phyloP scores from a whole-genome alignment of 2,113 vertebrate species.

The Cnemophilus loriae region DNA sequence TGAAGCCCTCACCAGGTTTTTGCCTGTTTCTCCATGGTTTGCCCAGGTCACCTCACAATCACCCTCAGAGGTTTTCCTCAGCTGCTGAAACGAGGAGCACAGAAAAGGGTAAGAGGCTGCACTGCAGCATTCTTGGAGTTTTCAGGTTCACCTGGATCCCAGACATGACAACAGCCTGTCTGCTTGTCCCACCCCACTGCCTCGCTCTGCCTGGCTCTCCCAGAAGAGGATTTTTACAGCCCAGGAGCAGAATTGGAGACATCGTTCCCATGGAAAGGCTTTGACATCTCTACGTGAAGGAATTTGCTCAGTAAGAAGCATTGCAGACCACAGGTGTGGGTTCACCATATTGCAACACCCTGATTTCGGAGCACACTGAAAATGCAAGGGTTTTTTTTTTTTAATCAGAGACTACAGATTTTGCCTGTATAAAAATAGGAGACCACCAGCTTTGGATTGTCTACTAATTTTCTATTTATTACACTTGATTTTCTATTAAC shows the following conservation, averaged over 20 bases:
- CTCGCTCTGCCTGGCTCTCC: background rate
- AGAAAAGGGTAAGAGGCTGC: background rate
- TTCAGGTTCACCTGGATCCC: background rate
- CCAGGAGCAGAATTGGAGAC: background rate
- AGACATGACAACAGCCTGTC: background rate
- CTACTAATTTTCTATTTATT: background rate
- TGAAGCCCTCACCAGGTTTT: background rate
- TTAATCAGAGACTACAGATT: background rate
- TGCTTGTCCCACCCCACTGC: background rate
- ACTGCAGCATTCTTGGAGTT: background rate
- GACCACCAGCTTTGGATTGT: background rate
- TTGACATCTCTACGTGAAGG: background rate
- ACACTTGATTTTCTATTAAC: background rate
- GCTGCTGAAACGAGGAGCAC: background rate
- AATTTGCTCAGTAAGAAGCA: background rate
- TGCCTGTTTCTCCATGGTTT: background rate
- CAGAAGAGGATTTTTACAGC: background rate
- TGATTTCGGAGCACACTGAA: background rate
- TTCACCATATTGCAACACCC: background rate
- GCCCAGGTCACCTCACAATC: background rate
- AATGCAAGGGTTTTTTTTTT: background rate
- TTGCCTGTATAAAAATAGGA: background rate
- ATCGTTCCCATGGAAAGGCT: background rate
- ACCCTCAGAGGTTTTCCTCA: background rate
- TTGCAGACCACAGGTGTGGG: background rate